Evolutionary conservation across 2,113 vertebrate genomes (phyloP).

Genomic region (Lamprotornis superbus): DNA sequence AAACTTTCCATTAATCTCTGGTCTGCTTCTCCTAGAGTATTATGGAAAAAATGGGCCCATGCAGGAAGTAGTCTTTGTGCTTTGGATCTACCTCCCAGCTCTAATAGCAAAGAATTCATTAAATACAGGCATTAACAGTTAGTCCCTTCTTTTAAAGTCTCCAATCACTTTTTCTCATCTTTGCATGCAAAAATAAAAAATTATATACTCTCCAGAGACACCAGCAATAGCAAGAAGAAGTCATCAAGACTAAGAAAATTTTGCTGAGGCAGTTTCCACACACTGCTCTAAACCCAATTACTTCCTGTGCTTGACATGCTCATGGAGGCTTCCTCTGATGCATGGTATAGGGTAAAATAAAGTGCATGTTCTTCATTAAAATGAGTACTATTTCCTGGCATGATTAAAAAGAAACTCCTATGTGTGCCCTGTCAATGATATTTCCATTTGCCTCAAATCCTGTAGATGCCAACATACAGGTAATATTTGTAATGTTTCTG

Average conservation of each 20-base stretch:
- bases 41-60: neutral
- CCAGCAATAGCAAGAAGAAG: neutral
- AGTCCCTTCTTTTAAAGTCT: neutral
- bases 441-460: neutral
- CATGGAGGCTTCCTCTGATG: neutral
- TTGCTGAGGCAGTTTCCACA: constrained; percentile 27
- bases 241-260: neutral
- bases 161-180: neutral
- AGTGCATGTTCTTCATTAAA: neutral
- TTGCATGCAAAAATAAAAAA: neutral
- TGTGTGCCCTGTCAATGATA: neutral
- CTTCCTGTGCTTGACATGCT: neutral
- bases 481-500: neutral
- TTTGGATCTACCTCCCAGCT: neutral
- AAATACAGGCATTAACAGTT: neutral
- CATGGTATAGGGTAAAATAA: neutral
- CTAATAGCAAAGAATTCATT: neutral
- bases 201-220: neutral
- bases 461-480: neutral
- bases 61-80: neutral
- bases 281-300: neutral
- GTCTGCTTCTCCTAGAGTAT: neutral
- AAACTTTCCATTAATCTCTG: neutral
- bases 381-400: neutral
- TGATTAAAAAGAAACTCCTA: neutral